Evolutionary conservation across 1,140 invertebrate genomes (phyloP), one percentile per base, ranked within the genome.

Genomic region (Dolichoris vasculosae): DNA sequence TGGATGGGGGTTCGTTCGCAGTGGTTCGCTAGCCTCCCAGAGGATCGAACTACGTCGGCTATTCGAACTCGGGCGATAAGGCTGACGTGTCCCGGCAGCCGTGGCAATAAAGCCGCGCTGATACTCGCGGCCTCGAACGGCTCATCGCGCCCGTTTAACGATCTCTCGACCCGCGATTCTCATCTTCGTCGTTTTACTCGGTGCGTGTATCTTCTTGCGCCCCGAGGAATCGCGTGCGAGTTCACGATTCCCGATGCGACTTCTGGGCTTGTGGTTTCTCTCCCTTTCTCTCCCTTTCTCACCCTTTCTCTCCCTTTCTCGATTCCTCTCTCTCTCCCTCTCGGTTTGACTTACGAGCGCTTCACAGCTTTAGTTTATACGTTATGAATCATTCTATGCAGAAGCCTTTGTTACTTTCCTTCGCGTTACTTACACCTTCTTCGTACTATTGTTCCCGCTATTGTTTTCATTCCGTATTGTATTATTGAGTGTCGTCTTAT

Each of bases 71-170:
- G 55, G 78, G 64, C 63, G 79, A 63, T 71, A 73, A 40, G 69
- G 32, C 38, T 20, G 55, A 63, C 82, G 40, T 83, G 69, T 38
- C 32, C 67, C 67, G 35, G 43, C 63, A 67, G 26, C 20, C 26
- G 1, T 43, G 59, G 59, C 81, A 83, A 75, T 83, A 83, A 81
- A 83, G 48, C 48, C 7, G 9, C 13, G 81, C 55, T 46, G n/a
- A 80, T 78, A 46, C 71, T 30, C 75, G 75, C 46, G 23, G 7
- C 75, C 17, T 38, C 55, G 51, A 75, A 46, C 71, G 71, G 78
- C 78, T 80, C 26, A 80, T 80, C 64, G 79, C 79, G 38, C 4
- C 51, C 71, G 38, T 83, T 83, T 83, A 77, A 83, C 73, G 82
- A 83, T 64, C 73, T 64, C 73, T 30, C 48, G 71, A 0, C 1